A percentile compares a stretch with the other conserved stretches of the same genome.
Conservation (phyloP, 2,888 invertebrate species). For the Cantharis rustica region DNA sequence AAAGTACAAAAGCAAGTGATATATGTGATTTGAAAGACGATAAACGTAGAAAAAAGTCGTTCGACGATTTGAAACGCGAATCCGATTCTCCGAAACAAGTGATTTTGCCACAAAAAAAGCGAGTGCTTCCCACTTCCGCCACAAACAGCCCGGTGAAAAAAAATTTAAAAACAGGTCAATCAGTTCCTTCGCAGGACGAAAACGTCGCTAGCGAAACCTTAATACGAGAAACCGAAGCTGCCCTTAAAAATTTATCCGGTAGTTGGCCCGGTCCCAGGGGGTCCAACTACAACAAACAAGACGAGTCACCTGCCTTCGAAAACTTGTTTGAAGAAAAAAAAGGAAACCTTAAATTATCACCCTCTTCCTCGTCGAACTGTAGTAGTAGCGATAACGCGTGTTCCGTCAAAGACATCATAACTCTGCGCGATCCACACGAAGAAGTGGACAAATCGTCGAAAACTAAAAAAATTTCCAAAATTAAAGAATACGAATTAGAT, state of each 20-base stretch:
- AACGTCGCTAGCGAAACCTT: slow-evolving; percentile 75
- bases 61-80: slow-evolving; percentile 46
- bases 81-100: slow-evolving; percentile 52
- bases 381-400: slow-evolving; percentile 62
- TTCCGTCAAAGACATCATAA: slow-evolving; percentile 69
- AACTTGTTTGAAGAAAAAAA: slow-evolving; percentile 85
- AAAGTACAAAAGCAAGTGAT: slow-evolving; percentile 45
- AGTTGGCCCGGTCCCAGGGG: slow-evolving; percentile 78
- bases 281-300: slow-evolving; percentile 66
- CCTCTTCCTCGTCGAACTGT: slow-evolving; percentile 65
- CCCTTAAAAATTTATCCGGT: slow-evolving; percentile 83
- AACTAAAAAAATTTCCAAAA: slow-evolving; percentile 42
- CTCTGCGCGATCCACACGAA: slow-evolving; percentile 54
- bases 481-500: slow-evolving; percentile 45
- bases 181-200: slow-evolving; percentile 48
- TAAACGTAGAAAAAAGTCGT: slow-evolving; percentile 56
- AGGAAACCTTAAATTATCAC: slow-evolving; percentile 65
- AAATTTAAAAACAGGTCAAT: slow-evolving; percentile 55
- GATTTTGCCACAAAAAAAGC: slow-evolving; percentile 65
- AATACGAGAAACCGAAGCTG: slow-evolving; percentile 87
- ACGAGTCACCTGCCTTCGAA: slow-evolving; percentile 81
- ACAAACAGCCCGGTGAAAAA: slow-evolving; percentile 51
- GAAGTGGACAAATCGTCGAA: slow-evolving; percentile 40
- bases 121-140: slow-evolving; percentile 55
- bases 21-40: slow-evolving; percentile 45